Conservation (phyloP, 2,113 vertebrate species). For the Pygoscelis antarcticus region DNA sequence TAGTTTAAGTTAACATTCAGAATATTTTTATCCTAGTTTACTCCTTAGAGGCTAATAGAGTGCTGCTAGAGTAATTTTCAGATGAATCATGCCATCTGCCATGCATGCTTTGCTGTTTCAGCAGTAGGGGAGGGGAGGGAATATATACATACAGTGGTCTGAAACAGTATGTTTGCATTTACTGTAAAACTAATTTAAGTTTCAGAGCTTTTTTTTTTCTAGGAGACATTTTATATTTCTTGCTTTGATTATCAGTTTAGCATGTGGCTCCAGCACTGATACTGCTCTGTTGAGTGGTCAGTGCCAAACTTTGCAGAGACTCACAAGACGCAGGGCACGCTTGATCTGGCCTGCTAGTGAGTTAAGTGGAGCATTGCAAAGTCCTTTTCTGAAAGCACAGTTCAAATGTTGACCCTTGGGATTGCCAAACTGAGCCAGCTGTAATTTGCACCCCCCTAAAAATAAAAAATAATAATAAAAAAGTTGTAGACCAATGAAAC, state of each 20-base stretch:
- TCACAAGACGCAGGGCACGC: background rate
- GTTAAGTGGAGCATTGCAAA: background rate
- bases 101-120: slow-evolving; percentile 47
- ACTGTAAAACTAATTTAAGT: background rate
- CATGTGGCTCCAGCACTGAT: background rate
- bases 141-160: background rate
- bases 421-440: background rate
- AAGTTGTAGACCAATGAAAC: background rate
- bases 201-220: background rate
- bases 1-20: slow-evolving; percentile 47
- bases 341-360: background rate
- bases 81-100: slow-evolving; percentile 66
- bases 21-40: slow-evolving; percentile 57
- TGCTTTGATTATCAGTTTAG: background rate
- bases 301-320: background rate
- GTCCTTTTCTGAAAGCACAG: background rate
- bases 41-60: slow-evolving; percentile 62
- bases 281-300: background rate
- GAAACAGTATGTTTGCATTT: background rate
- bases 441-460: background rate
- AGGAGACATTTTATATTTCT: background rate
- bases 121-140: background rate
- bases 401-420: background rate
- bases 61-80: slow-evolving; percentile 60
- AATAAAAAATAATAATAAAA: background rate